Conservation (phyloP, 1,140 invertebrate genomes). For the Sinonovacula constricta region DNA sequence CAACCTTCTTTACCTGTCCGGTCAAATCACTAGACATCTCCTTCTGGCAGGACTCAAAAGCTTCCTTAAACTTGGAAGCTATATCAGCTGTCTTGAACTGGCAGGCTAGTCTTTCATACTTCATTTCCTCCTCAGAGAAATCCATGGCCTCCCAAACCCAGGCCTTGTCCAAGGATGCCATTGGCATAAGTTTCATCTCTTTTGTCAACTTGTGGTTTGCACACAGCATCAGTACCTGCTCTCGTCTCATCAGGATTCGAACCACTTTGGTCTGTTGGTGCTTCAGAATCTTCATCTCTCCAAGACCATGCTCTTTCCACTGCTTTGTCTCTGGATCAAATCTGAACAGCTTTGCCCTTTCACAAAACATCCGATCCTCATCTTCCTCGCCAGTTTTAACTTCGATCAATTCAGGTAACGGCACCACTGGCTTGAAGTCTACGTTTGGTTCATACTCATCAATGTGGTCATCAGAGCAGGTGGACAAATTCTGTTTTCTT, state of each 20-base stretch:
- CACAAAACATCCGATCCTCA: constrained; percentile 83
- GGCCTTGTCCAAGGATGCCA: constrained; percentile 81
- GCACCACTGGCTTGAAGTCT: too few species aligned
- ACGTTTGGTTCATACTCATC: too few species aligned
- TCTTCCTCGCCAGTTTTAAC: constrained; percentile 93
- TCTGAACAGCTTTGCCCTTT: constrained; percentile 72
- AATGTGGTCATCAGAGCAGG: too few species aligned
- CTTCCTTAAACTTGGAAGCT: constrained; percentile 78
- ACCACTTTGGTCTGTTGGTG: constrained; percentile 53
- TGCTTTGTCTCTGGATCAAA: neutral
- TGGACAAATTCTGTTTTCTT: too few species aligned
- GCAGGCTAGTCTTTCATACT: constrained; percentile 86
- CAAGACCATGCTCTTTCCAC: constrained; percentile 54
- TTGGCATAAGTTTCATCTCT: constrained; percentile 74
- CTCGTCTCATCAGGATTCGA: constrained; percentile 86
- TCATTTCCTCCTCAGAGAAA: constrained; percentile 86
- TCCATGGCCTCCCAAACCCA: constrained; percentile 91
- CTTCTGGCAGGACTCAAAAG: constrained; percentile 63
- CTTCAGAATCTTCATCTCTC: constrained; percentile 78
- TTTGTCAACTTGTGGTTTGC: constrained; percentile 76
- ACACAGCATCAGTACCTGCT: constrained; percentile 83
- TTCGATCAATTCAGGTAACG: too few species aligned
- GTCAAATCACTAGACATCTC: constrained; percentile 33
- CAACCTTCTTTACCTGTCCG: neutral
- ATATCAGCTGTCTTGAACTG: constrained; percentile 90